Conservation (phyloP, 2,888 invertebrate genomes). For the Athrips mouffetella region DNA sequence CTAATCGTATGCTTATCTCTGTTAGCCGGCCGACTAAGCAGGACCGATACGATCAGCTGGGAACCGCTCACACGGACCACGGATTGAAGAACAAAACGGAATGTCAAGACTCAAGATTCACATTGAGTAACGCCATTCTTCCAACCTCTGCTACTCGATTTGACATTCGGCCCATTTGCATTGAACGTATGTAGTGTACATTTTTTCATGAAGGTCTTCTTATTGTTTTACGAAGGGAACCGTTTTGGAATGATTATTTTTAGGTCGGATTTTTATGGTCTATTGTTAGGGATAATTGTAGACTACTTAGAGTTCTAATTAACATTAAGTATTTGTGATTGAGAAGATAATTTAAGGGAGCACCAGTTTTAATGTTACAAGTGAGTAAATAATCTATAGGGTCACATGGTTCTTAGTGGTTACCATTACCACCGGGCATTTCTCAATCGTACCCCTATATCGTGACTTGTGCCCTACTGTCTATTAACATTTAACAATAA, state of each 20-base stretch:
- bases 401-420: too few relatives aligned
- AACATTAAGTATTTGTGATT: not conserved
- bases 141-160: conserved; percentile 21
- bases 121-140: conserved; percentile 57
- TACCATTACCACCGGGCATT: too few relatives aligned
- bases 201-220: conserved; percentile 40
- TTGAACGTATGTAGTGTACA: conserved; percentile 42
- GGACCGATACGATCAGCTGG: conserved; percentile 52
- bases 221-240: conserved; percentile 34
- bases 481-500: too few relatives aligned
- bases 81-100: conserved; percentile 65
- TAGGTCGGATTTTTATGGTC: conserved; percentile 8
- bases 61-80: conserved; percentile 61
- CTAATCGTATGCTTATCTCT: conserved; percentile 48
- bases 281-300: conserved; percentile 14
- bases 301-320: conserved; percentile 11
- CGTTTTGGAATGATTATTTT: conserved; percentile 13
- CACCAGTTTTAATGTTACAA: not conserved
- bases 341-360: not conserved
- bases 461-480: too few relatives aligned
- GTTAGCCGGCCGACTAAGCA: conserved; percentile 49
- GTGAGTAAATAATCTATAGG: not conserved
- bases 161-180: conserved; percentile 59
- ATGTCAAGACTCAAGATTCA: conserved; percentile 65
- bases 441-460: too few relatives aligned